Percentiles rank a stretch among this genome's conserved stretches.
These are phyloP conservation scores for Neotoxoptera formosana DNA, from an alignment of 1,140 invertebrate genomes.

Conservation along the genomic window DNA sequence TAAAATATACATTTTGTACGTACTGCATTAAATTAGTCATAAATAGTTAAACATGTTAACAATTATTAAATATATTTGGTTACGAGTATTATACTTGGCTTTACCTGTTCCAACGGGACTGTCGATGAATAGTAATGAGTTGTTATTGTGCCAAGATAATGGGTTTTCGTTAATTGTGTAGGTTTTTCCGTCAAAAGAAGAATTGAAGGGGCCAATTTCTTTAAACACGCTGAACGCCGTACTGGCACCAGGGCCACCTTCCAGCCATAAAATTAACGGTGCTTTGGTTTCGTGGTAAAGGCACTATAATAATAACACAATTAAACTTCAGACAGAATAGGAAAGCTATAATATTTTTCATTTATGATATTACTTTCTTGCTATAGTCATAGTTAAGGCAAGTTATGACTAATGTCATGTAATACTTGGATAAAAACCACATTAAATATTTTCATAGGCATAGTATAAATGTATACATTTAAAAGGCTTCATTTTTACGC, in stretches of 20 bases:
- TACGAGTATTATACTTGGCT: background rate
- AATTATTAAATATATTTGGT: background rate
- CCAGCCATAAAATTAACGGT: conserved; percentile 78
- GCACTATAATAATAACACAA: conserved; percentile 2
- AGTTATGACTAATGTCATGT: background rate
- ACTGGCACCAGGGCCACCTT: conserved; percentile 79
- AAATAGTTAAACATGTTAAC: background rate
- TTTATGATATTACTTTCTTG: background rate
- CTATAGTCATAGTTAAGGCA: background rate
- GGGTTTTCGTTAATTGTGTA: conserved; percentile 61
- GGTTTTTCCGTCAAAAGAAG: conserved; percentile 6
- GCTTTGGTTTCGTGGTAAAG: conserved; percentile 63
- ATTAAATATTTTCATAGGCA: background rate
- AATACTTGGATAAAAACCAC: background rate
- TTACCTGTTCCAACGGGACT: conserved; percentile 82
- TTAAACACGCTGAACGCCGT: conserved; percentile 84
- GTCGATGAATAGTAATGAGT: conserved; percentile 84
- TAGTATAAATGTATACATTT: background rate
- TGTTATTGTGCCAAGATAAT: conserved; percentile 77
- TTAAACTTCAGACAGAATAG: background rate
- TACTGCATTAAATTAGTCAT: conserved; percentile 1
- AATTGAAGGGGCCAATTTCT: conserved; percentile 80
- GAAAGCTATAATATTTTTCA: background rate
- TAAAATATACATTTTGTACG: background rate
- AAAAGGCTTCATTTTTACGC: background rate